Conservation (phyloP, 1,140 invertebrate genomes). For the Spodoptera litura region DNA sequence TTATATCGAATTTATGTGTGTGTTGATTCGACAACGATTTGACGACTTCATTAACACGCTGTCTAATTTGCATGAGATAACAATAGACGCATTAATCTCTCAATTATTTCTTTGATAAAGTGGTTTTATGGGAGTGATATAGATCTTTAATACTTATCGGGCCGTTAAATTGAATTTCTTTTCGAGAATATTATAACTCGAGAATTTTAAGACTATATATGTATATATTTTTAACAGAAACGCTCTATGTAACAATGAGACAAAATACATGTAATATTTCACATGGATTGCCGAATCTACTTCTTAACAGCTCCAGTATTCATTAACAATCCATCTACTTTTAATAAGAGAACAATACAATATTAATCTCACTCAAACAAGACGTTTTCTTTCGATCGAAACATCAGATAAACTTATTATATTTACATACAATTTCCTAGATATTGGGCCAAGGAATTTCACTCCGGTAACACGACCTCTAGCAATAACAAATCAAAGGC, state of each 20-base stretch:
- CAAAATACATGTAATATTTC: too few relatives aligned
- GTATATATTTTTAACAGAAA: too few relatives aligned
- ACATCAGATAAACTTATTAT: conserved; percentile 47
- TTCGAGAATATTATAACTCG: too few relatives aligned
- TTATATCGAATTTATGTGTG: conserved; percentile 13
- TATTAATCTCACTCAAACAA: conserved; percentile 33
- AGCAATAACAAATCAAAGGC: conserved; percentile 77
- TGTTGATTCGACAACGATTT: not conserved
- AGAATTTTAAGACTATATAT: too few relatives aligned
- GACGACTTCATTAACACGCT: not conserved
- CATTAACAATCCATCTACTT: not conserved
- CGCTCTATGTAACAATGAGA: too few relatives aligned
- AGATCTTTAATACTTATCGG: too few relatives aligned
- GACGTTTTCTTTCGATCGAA: conserved; percentile 41
- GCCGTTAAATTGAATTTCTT: too few relatives aligned
- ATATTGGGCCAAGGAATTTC: conserved; percentile 52
- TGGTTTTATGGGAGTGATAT: too few relatives aligned
- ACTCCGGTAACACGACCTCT: conserved; percentile 57
- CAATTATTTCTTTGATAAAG: too few relatives aligned
- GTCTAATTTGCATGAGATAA: conserved; percentile 1
- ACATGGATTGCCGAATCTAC: too few relatives aligned
- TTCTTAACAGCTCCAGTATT: not conserved
- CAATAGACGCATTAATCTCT: not conserved
- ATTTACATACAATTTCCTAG: conserved; percentile 46
- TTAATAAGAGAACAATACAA: conserved; percentile 17